Percentiles rank a stretch among this genome's conserved stretches.
Conservation (phyloP, 2,113 vertebrate genomes). For the Onychostoma macrolepis region DNA sequence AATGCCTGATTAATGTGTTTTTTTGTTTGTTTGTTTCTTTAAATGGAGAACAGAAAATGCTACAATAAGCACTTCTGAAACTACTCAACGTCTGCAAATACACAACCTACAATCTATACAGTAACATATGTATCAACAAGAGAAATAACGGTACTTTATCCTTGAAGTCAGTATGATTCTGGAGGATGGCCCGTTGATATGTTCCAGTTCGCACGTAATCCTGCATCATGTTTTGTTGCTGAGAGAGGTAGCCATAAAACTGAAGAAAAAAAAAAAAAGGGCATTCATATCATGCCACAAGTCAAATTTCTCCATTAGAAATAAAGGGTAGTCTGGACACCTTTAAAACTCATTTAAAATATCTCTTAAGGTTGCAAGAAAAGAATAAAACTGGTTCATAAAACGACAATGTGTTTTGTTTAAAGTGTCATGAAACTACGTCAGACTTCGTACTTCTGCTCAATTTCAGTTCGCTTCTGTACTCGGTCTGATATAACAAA, state of each 20-base stretch:
- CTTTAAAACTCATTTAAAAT: not conserved
- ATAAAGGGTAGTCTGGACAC: not conserved
- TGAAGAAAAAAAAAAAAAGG: slow-evolving; percentile 58
- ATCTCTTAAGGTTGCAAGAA: not conserved
- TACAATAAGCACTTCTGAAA: not conserved
- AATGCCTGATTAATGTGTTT: not conserved
- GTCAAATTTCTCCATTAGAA: not conserved
- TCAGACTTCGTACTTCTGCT: too few relatives aligned
- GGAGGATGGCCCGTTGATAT: slow-evolving; percentile 94
- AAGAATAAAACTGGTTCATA: not conserved
- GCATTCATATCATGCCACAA: not conserved
- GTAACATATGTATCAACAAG: not conserved
- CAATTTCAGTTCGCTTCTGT: too few relatives aligned
- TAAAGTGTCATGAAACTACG: too few relatives aligned
- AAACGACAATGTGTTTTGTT: not conserved
- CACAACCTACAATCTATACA: not conserved
- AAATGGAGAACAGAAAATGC: not conserved
- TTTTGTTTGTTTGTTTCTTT: not conserved
- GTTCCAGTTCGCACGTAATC: slow-evolving; percentile 96
- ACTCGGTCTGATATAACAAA: too few relatives aligned
- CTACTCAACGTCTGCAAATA: not conserved
- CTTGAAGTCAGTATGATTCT: slow-evolving; percentile 96
- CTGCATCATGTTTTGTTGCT: slow-evolving; percentile 99
- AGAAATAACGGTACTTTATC: slow-evolving; percentile 82
- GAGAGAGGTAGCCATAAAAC: slow-evolving; percentile 99